phyloP scores from a whole-genome alignment of 1,140 invertebrate genomes.

The Pseudoatta argentina region DNA sequence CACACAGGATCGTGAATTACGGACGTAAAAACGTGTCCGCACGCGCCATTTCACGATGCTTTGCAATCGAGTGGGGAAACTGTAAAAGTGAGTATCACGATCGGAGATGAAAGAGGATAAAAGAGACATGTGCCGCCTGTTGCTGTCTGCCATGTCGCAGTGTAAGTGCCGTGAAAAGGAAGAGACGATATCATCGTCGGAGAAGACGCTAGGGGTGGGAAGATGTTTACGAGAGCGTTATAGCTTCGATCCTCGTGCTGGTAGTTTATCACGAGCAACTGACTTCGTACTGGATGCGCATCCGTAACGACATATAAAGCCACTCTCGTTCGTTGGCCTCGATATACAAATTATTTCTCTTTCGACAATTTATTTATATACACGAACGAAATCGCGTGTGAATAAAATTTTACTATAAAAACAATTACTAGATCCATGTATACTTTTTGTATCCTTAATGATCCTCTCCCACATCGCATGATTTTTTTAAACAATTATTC shows the following conservation, averaged over 20 bases:
- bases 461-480: too few relatives aligned
- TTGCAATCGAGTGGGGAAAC: slow-evolving; percentile 46
- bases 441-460: too few relatives aligned
- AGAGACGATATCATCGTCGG: slow-evolving; percentile 66
- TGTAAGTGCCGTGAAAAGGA: slow-evolving; percentile 71
- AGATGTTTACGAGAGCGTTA: slow-evolving; percentile 73
- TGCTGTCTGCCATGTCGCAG: slow-evolving; percentile 67
- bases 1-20: neutral
- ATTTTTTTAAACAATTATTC: too few relatives aligned
- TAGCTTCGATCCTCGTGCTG: slow-evolving; percentile 67
- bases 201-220: slow-evolving; percentile 54
- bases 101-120: slow-evolving; percentile 63
- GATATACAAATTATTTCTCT: slow-evolving; percentile 28
- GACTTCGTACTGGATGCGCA: slow-evolving; percentile 46
- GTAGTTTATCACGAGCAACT: slow-evolving; percentile 73
- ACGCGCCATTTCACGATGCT: slow-evolving; percentile 42
- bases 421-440: neutral
- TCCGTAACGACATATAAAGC: slow-evolving; percentile 35
- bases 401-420: neutral
- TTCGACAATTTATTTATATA: neutral
- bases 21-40: neutral
- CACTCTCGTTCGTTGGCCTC: slow-evolving; percentile 9
- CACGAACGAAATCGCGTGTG: neutral
- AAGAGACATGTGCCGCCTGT: slow-evolving; percentile 73
- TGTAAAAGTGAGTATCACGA: slow-evolving; percentile 63